Evolutionary conservation across 2,113 vertebrate species (phyloP).

Genomic region (Nibea coibor): DNA sequence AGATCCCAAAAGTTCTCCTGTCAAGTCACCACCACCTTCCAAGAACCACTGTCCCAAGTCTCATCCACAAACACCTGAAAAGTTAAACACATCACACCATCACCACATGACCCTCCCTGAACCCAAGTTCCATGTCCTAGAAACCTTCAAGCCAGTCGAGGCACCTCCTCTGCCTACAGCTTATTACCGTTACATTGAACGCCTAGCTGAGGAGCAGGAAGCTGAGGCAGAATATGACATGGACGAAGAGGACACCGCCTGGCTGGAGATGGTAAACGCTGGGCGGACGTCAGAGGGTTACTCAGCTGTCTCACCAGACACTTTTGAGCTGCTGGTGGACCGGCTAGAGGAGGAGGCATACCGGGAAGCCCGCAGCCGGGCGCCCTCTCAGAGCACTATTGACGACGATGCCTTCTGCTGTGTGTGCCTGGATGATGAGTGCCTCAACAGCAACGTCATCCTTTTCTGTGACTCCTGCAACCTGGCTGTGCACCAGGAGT

Average conservation of each 20-base stretch:
- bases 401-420: conserved; percentile 99
- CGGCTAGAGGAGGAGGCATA: conserved; percentile 95
- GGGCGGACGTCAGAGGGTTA: conserved; percentile 88
- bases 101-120: conserved; percentile 87
- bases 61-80: conserved; percentile 71
- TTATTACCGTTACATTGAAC: conserved; percentile 95
- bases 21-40: conserved; percentile 67
- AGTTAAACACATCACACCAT: conserved; percentile 74
- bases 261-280: conserved; percentile 95
- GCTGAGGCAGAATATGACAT: conserved; percentile 95
- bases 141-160: conserved; percentile 85
- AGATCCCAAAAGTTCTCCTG: conserved; percentile 81
- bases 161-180: conserved; percentile 87
- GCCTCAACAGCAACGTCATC: conserved; percentile 98
- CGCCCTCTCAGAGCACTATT: conserved; percentile 88
- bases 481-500: conserved; percentile 98
- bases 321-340: conserved; percentile 94
- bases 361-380: conserved; percentile 89
- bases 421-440: conserved; percentile 98
- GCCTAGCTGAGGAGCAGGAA: conserved; percentile 89
- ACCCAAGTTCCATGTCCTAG: conserved; percentile 90
- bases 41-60: conserved; percentile 72
- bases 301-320: conserved; percentile 87
- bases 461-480: conserved; percentile 99
- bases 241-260: conserved; percentile 96